Conservation (phyloP, 1,140 invertebrate species). For the Drosophila grimshawi region DNA sequence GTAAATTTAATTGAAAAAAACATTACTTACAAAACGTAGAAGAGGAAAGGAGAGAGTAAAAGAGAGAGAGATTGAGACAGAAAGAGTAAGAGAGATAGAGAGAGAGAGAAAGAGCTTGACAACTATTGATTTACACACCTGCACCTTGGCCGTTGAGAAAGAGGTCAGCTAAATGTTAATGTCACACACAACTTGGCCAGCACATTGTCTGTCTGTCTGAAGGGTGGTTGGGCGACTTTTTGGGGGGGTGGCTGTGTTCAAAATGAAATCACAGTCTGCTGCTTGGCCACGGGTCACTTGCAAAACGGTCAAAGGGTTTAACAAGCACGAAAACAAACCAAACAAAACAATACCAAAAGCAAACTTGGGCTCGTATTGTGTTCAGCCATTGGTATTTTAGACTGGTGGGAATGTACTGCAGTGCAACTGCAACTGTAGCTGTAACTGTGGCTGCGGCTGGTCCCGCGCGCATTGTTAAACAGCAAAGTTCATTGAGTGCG, state of each 20-base stretch:
- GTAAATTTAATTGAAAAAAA: constrained; percentile 78
- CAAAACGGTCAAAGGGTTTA: constrained; percentile 73
- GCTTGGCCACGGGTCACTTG: constrained; percentile 65
- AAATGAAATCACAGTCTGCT: constrained; percentile 75
- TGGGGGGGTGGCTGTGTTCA: constrained; percentile 13
- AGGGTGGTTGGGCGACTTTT: constrained; percentile 30
- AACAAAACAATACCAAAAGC: constrained; percentile 36
- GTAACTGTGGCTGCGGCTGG: constrained; percentile 4
- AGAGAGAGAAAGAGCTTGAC: not conserved
- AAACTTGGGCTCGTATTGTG: constrained; percentile 11
- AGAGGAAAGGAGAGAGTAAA: constrained; percentile 8
- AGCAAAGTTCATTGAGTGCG: constrained; percentile 76
- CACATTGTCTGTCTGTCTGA: constrained; percentile 51
- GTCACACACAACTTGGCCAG: constrained; percentile 60
- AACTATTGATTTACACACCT: constrained; percentile 77
- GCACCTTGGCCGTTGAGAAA: constrained; percentile 76
- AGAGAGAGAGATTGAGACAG: not conserved
- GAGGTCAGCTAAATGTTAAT: constrained; percentile 81
- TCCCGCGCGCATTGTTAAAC: constrained; percentile 37
- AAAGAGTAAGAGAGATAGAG: not conserved
- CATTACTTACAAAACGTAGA: constrained; percentile 50
- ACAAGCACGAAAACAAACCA: constrained; percentile 41
- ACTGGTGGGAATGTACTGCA: constrained; percentile 66
- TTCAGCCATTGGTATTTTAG: constrained; percentile 54
- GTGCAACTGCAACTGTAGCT: not conserved